These are phyloP conservation scores for Entomobrya multifasciata DNA, from an alignment of 2,888 invertebrate species.

Conservation along the genomic window DNA sequence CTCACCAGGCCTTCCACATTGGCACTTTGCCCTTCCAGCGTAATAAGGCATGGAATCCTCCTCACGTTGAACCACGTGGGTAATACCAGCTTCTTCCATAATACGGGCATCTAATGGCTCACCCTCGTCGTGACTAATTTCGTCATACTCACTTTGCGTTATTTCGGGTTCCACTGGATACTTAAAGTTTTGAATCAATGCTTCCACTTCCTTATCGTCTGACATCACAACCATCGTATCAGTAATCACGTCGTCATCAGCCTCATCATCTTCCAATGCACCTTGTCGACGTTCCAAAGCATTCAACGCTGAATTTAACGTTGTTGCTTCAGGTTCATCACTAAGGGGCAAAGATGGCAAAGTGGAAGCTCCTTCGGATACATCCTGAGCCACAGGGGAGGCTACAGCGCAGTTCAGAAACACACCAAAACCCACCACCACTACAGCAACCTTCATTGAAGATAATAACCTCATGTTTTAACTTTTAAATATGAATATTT, in stretches of 20 bases:
- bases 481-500: not conserved
- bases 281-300: slow-evolving; percentile 39
- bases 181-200: slow-evolving; percentile 61
- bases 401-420: not conserved
- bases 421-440: not conserved
- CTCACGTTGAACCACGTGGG: slow-evolving; percentile 54
- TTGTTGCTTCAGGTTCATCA: slow-evolving; percentile 14
- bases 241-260: not conserved
- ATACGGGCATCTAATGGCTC: slow-evolving; percentile 53
- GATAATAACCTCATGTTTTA: slow-evolving; percentile 52
- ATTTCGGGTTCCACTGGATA: slow-evolving; percentile 72
- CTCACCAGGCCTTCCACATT: slow-evolving; percentile 75
- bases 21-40: slow-evolving; percentile 72
- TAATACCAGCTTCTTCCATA: slow-evolving; percentile 62
- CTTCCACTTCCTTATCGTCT: slow-evolving; percentile 42
- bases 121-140: slow-evolving; percentile 51
- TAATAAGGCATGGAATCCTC: slow-evolving; percentile 67
- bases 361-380: slow-evolving; percentile 19
- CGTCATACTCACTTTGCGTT: not conserved
- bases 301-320: not conserved
- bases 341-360: slow-evolving; percentile 21
- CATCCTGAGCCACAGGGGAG: slow-evolving; percentile 47
- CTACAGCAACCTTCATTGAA: too few relatives aligned
- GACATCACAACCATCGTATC: not conserved
- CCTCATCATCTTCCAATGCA: slow-evolving; percentile 1